Evolutionary conservation across 1,140 invertebrate species (phyloP), one percentile per base, ranked within the genome.

Genomic region (Calephelis nemesis): DNA sequence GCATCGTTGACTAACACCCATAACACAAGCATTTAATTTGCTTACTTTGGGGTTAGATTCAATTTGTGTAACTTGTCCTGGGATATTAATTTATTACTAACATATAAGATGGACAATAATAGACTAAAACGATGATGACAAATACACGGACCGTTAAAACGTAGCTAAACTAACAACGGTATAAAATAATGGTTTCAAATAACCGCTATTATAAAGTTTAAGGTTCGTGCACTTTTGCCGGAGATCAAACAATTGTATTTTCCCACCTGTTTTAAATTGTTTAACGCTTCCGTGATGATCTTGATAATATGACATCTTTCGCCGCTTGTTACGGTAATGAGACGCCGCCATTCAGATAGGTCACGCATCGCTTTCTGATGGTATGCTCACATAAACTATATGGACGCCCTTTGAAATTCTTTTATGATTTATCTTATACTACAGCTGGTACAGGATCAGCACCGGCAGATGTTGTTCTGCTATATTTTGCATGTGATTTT

Each of bases 251-350:
- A 54, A 49, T 64, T 63, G 11, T 47, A 60, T 68, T 63, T 45
- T 70, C 67, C 68, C 74, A 76, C 75, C 79, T 75, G 79, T 65
- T 69, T 58, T 52, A 50, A 68, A 69, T 71, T 73, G 68, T 78
- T 79, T 78, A 78, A 77, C 72, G 75, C 72, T 74, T 65, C 73
- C 74, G 52, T 76, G 74, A 69, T 65, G 73, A 74, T 71, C 67
- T 74, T 67, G 72, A 68, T 69, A 71, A 68, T 72, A 74, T 78
- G 47, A 39, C 62, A 67, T 62, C 69, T 71, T 70, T 71, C 66
- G 69, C 49, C 67, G 73, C 45, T 69, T 65, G 73, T 78, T 78
- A 80, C 75, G 63, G 72, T 78, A 70, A 79, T 80, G 74, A 65
- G 58, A 75, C 71, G 73, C 63, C 66, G 64, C 40, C 68, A 74